A percentile compares a stretch with the other conserved stretches of the same genome.
Evolutionary conservation across 2,113 vertebrate genomes (phyloP).

Genomic region (Gavia stellata): DNA sequence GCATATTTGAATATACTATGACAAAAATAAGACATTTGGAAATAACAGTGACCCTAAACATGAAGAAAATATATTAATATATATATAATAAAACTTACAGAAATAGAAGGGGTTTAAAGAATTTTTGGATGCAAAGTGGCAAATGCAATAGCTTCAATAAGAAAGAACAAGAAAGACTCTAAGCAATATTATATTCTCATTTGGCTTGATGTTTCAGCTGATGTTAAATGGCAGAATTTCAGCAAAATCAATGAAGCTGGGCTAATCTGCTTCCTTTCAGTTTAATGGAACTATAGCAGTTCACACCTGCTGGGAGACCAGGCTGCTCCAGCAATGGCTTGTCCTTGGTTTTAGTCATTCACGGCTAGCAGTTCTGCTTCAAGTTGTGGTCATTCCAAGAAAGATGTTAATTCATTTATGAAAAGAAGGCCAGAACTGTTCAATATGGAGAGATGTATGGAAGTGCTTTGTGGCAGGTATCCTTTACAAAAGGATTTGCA

Average conservation of each 20-base stretch:
- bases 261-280: not conserved
- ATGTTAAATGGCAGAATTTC: not conserved
- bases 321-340: not conserved
- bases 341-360: not conserved
- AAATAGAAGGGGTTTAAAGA: not conserved
- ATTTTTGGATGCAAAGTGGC: not conserved
- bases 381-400: not conserved
- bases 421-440: not conserved
- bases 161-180: not conserved
- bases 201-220: not conserved
- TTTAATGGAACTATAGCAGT: not conserved
- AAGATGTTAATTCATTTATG: not conserved
- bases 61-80: not conserved
- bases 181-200: not conserved
- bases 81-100: not conserved
- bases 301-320: not conserved
- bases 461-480: not conserved
- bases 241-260: constrained; percentile 7
- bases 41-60: not conserved
- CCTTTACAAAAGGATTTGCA: not conserved
- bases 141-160: not conserved
- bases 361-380: not conserved
- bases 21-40: not conserved
- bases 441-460: not conserved
- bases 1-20: not conserved